These are phyloP conservation scores for Catharus bicknelli DNA, from an alignment of 2,113 vertebrate species.

Conservation along the genomic window DNA sequence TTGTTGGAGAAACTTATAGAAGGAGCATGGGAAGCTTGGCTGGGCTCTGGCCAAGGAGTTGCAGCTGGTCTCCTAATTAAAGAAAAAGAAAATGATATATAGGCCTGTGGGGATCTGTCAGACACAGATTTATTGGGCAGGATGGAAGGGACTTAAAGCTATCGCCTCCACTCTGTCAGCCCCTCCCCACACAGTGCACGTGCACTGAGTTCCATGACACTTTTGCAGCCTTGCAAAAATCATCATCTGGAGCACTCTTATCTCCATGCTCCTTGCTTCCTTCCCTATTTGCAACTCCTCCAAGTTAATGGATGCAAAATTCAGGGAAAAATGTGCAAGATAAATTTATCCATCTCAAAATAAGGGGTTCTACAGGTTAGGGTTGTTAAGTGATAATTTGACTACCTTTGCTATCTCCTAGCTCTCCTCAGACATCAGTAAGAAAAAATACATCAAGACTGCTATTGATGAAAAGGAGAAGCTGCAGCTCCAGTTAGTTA, in stretches of 20 bases:
- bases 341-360: not conserved
- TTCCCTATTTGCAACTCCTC: not conserved
- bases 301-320: not conserved
- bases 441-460: not conserved
- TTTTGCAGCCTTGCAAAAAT: slow-evolving; percentile 4
- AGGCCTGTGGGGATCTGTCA: slow-evolving; percentile 36
- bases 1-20: not conserved
- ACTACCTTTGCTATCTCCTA: not conserved
- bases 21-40: slow-evolving; percentile 22
- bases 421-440: not conserved
- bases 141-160: slow-evolving; percentile 37
- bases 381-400: not conserved
- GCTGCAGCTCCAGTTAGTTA: not conserved
- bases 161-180: not conserved
- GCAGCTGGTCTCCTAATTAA: slow-evolving; percentile 59
- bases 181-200: not conserved
- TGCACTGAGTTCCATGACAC: not conserved
- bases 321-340: not conserved
- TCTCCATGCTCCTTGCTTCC: not conserved
- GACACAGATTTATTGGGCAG: slow-evolving; percentile 51
- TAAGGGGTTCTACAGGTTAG: not conserved
- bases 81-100: slow-evolving; percentile 36
- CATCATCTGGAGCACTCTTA: not conserved
- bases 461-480: not conserved
- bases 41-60: slow-evolving; percentile 32